Evolutionary conservation across 2,888 invertebrate species (phyloP).

Genomic region (Theodoxus fluviatilis): DNA sequence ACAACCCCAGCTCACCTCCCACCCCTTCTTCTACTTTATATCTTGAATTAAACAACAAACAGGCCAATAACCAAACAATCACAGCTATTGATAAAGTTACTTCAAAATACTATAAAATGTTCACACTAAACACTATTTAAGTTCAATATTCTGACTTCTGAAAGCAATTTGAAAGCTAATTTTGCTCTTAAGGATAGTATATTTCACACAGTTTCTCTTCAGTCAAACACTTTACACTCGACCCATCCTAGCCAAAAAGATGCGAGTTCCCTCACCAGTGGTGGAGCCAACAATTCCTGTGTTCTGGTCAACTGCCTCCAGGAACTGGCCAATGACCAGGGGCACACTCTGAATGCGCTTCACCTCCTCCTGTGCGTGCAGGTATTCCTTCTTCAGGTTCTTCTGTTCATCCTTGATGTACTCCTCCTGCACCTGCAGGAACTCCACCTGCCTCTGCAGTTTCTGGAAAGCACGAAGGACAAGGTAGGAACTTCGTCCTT

Average conservation of each 20-base stretch:
- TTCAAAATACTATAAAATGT: too few species aligned
- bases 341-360: conserved; percentile 99
- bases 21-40: too few species aligned
- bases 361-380: conserved; percentile 92
- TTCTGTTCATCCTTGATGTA: conserved; percentile 99
- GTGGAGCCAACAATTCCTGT: conserved; percentile 99
- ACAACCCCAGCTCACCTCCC: too few species aligned
- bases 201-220: neutral
- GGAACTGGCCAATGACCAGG: conserved; percentile 96
- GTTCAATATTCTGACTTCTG: neutral
- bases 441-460: conserved; percentile 87
- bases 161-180: neutral
- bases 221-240: neutral
- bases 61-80: too few species aligned
- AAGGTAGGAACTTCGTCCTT: neutral
- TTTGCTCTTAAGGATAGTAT: neutral
- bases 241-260: too few species aligned
- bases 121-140: neutral
- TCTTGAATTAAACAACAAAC: too few species aligned
- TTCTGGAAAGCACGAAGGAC: conserved; percentile 71
- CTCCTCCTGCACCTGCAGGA: conserved; percentile 97
- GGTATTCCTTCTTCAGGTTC: conserved; percentile 96
- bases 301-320: conserved; percentile 99
- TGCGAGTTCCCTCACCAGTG: conserved; percentile 75
- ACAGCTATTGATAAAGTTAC: too few species aligned